Percentiles rank a stretch among this genome's conserved stretches.
phyloP scores from a whole-genome alignment of 1,140 invertebrate species.

The Aphaenogaster rudis region DNA sequence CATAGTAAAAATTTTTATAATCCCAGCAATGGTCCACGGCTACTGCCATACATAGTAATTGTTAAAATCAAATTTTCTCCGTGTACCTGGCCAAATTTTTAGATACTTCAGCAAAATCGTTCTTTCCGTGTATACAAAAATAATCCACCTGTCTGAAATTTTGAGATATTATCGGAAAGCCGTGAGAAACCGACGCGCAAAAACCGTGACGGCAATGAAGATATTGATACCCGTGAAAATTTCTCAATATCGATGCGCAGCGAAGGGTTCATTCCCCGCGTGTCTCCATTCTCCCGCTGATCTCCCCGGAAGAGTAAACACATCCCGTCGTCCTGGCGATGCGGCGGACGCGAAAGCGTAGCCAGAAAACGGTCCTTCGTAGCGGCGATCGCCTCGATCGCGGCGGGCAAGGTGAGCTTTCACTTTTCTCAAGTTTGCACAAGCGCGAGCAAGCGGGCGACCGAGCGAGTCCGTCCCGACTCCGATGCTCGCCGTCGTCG shows the following conservation, averaged over 20 bases:
- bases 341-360: neutral
- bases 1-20: too few species aligned
- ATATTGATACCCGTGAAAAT: neutral
- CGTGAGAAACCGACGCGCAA: neutral
- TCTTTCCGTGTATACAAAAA: too few species aligned
- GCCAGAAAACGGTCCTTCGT: slow-evolving; percentile 36
- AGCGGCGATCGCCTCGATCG: slow-evolving; percentile 57
- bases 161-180: neutral
- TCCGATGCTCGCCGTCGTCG: slow-evolving; percentile 1
- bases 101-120: too few species aligned
- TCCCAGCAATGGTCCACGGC: too few species aligned
- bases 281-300: neutral
- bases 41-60: too few species aligned
- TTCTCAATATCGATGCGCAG: neutral
- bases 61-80: too few species aligned
- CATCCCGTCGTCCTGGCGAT: neutral
- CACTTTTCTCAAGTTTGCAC: slow-evolving; percentile 73
- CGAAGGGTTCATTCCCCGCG: too few species aligned
- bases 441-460: slow-evolving; percentile 54
- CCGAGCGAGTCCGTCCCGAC: neutral
- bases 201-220: neutral
- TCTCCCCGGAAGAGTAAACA: neutral
- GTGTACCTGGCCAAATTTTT: too few species aligned
- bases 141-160: too few species aligned
- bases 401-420: slow-evolving; percentile 62